phyloP scores from a whole-genome alignment of 2,797 vertebrate species.

The Rhinophrynus dorsalis region DNA sequence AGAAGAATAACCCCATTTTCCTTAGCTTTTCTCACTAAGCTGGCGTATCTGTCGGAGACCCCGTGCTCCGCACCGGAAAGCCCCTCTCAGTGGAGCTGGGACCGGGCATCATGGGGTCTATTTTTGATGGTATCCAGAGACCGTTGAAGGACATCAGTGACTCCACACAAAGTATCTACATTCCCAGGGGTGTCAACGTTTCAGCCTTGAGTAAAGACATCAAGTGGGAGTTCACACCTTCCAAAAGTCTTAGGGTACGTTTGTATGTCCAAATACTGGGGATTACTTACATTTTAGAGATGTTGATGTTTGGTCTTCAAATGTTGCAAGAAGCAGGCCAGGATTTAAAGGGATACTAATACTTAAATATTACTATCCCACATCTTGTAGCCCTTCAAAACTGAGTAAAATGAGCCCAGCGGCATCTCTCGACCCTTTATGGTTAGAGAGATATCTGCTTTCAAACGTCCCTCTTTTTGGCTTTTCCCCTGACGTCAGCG shows the following conservation, averaged over 20 bases:
- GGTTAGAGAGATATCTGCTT: too few relatives aligned
- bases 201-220: conserved; percentile 87
- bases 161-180: conserved; percentile 94
- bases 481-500: too few relatives aligned
- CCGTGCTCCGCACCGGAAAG: conserved; percentile 95
- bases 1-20: conserved; percentile 55
- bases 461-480: too few relatives aligned
- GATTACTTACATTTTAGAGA: too few relatives aligned
- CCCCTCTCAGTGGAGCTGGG: conserved; percentile 95
- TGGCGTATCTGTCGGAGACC: conserved; percentile 95
- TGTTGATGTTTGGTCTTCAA: not conserved
- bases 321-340: too few relatives aligned
- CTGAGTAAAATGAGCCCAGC: too few relatives aligned
- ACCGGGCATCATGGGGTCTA: conserved; percentile 97
- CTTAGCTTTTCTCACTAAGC: conserved; percentile 74
- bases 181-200: conserved; percentile 95
- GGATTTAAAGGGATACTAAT: too few relatives aligned
- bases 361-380: too few relatives aligned
- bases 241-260: conserved; percentile 85
- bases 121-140: conserved; percentile 98
- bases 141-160: conserved; percentile 92
- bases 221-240: conserved; percentile 93
- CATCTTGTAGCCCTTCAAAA: too few relatives aligned
- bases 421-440: too few relatives aligned
- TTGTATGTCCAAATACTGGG: too few relatives aligned